Evolutionary conservation across 2,797 vertebrate species (phyloP), one percentile per base, ranked within the genome.

Genomic region (Salmo trutta): DNA sequence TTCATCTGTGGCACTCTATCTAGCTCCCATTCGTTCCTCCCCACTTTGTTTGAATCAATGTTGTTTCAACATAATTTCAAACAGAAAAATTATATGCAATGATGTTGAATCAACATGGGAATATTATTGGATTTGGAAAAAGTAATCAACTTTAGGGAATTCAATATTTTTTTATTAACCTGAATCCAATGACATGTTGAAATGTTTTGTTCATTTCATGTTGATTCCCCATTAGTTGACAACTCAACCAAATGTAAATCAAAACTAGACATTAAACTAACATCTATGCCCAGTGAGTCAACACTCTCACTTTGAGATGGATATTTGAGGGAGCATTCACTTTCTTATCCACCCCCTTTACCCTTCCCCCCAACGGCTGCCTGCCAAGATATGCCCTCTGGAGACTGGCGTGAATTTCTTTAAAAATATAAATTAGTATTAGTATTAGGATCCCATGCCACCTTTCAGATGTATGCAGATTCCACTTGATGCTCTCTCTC

Each of bases 261-360:
- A 47, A 2, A 47, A 47, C 41, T 12, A 7, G 1, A 0, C 33
- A 41, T 47, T 47, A 47, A 47, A 47, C 41, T 47, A 8, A 47
- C 10, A 8, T 47, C 41, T 47, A 8, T 47, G 8, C 41, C 41
- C 41, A 47, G 8, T 47, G 41, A 2, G 29, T 31, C 81, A 88
- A 82, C 78, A 76, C 73, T 82, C 83, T 85, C 79, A 84, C 80
- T 88, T 85, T 89, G 78, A 91, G 85, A 85, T 91, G 84, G 77
- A 82, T 83, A 88, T 88, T 80, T 77, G 52, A 71, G 87, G 81
- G 36, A 82, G 51, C 33, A 24, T n/a, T 59, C 19, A 5, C 33
- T 41, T 47, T 33, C 62, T 41, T 62, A 47, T 53, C n/a, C 21
- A 31, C n/a, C 7, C 21, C 56, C 83, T 74, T 74, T 71, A 41